Base-by-base conservation (phyloP, 1,140 invertebrate genomes). In the Drosophila guanche region DNA sequence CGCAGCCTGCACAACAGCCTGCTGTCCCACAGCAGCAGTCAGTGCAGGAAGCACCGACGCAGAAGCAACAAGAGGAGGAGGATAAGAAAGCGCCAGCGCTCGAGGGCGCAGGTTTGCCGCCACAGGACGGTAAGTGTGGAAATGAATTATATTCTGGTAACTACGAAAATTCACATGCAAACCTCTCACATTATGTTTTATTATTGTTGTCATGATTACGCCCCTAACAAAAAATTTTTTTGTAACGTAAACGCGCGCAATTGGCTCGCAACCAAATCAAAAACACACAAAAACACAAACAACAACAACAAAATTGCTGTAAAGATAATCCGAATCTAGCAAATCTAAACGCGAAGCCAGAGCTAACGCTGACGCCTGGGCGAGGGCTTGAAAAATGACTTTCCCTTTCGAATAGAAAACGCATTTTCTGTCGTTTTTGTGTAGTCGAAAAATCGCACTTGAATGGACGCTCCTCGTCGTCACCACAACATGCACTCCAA, bases 151-250 rank as follows among this genome's bases (percentile, higher is more conserved):
- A 33, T 14, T 59, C 71, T 77, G 51, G 43, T 65, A 61, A 52
- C 66, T 70, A 77, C 69, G 55, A 85, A 76, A 77, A 85, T 85
- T 85, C 83, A 85, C 81, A 86, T 85, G 65, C 78, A 88, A 88
- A 88, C 83, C 84, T 88, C 75, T 85, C 81, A 85, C 74, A 81
- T 85, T 85, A 86, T 85, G 84, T 85, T 85, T 81, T 85, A 85
- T 80, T 80, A 81, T 72, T 85, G 83, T 85, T 85, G 73, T 86
- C 81, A 85, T 81, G 77, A 73, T 81, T 71, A 81, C 75, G 71
- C 62, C 66, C 75, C 66, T 75, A 63, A 63, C 58, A 53, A 70
- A 62, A 48, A 52, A 62, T 69, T 68, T 62, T 69, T 52, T 67
- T 69, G 66, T 69, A 69, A 69, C 50, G 55, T 69, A 56, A 69